Base-by-base conservation (phyloP, 30 jellyfish, hydroid and myxozoan genomes). In the Chrysaora quinquecirrha region DNA sequence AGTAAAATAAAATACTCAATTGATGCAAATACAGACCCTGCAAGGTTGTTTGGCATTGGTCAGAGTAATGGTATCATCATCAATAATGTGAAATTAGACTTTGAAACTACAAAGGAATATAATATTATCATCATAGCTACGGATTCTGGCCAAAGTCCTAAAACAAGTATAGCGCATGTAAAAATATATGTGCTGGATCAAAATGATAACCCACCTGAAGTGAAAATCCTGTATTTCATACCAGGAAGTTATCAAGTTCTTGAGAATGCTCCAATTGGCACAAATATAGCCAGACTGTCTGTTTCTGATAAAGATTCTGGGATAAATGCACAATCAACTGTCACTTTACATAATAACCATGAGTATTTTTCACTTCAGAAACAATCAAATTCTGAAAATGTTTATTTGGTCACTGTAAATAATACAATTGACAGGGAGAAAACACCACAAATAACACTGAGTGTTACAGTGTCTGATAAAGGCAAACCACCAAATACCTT, bases 131-230 rank as follows among this genome's bases (percentile, higher is more conserved):
- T 88, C 22, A 62, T 67, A 23, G 99, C 97, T 2, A 58, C 72
- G 21, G 97, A 94, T 48, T 34, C 76, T 46, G 99, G 96, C 1
- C 30, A 30, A 23, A 66, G 76, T 31, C 76, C 87, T 0, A 54
- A 56, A 25, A 31, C 48, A 2, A 63, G 86, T 30, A 73, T 78
- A n/a, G 87, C 86, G 10, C 76, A 64, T 82, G 94, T 87, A 2
- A 78, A 88, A 11, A 67, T 87, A 23, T 48, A 64, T 72, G 80
- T 94, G 27, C 31, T 82, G 1, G 99, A 94, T 73, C 67, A 34
- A 71, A 94, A 94, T 87, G 99, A 94, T 70, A 87, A 94, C 64
- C 25, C 91, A 2, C 99, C 99, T 0, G 69, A 23, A 4, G 22
- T 94, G 12, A 64, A 34, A 18, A 43, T 87, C 27, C 62, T 73